Evolutionary conservation across 1,140 invertebrate genomes (phyloP).

Genomic region (Drosophila malerkotliana): DNA sequence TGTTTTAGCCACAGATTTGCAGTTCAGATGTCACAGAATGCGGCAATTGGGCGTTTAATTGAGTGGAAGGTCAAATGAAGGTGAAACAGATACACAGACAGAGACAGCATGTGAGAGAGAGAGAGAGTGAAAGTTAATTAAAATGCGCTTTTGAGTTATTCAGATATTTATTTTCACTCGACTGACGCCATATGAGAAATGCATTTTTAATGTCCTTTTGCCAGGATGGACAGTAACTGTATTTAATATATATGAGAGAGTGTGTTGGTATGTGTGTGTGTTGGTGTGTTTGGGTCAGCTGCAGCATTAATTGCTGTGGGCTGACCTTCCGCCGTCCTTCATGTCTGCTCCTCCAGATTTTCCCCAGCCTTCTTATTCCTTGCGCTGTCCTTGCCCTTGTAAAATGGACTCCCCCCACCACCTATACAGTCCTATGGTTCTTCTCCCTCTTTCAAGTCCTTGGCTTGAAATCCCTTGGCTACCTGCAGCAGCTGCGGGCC

Average conservation of each 20-base stretch:
- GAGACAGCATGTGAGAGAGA: not conserved
- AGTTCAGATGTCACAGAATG: slow-evolving; percentile 26
- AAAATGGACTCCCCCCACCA: not conserved
- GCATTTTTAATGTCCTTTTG: slow-evolving; percentile 60
- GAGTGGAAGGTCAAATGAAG: slow-evolving; percentile 18
- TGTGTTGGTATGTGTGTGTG: not conserved
- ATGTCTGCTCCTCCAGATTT: slow-evolving; percentile 6
- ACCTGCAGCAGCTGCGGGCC: slow-evolving; percentile 41
- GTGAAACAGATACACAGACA: not conserved
- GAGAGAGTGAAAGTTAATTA: slow-evolving; percentile 63
- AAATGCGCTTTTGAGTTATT: slow-evolving; percentile 73
- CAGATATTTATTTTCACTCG: slow-evolving; percentile 62
- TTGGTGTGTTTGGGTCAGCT: slow-evolving; percentile 11
- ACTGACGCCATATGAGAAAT: slow-evolving; percentile 61
- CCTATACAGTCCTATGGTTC: not conserved
- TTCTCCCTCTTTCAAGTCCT: slow-evolving; percentile 12
- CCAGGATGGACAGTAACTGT: not conserved
- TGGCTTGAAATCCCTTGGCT: slow-evolving; percentile 27
- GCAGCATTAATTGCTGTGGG: slow-evolving; percentile 37
- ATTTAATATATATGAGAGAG: slow-evolving; percentile 8
- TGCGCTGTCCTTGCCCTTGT: slow-evolving; percentile 13
- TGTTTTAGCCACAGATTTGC: slow-evolving; percentile 61
- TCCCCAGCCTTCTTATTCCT: not conserved
- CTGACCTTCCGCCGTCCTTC: slow-evolving; percentile 40
- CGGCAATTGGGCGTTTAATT: slow-evolving; percentile 50